Conservation (phyloP, 2,797 vertebrate genomes). For the Eleutherodactylus coqui region DNA sequence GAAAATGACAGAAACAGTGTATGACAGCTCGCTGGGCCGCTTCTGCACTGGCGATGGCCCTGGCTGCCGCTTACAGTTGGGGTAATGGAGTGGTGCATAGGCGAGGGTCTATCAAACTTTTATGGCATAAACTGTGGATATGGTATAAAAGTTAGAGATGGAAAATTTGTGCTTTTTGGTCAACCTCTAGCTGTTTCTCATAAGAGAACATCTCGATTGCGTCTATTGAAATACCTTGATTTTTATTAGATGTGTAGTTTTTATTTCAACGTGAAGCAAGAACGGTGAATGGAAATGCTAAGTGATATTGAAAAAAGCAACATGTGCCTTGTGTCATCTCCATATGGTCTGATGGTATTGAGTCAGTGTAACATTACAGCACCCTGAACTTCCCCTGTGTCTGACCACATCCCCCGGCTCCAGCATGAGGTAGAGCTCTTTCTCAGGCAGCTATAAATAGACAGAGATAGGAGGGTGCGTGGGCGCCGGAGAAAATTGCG, state of each 20-base stretch:
- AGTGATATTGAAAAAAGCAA: background rate
- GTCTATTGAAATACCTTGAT: too few relatives aligned
- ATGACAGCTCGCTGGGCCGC: too few relatives aligned
- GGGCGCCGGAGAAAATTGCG: conserved; percentile 51
- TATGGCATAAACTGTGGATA: too few relatives aligned
- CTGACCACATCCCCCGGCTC: conserved; percentile 55
- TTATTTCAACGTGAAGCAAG: background rate
- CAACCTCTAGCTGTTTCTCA: too few relatives aligned
- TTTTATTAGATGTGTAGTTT: background rate
- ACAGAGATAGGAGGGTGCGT: conserved; percentile 53
- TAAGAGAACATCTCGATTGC: too few relatives aligned
- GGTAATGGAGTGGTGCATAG: too few relatives aligned
- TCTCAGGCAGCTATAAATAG: conserved; percentile 59
- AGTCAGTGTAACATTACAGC: conserved; percentile 51
- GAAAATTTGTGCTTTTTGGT: too few relatives aligned
- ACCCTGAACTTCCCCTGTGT: conserved; percentile 50
- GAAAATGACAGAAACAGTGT: too few relatives aligned
- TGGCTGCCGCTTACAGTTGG: too few relatives aligned
- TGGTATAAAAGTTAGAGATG: too few relatives aligned
- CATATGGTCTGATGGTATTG: conserved; percentile 33
- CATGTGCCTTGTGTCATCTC: background rate
- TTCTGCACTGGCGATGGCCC: too few relatives aligned
- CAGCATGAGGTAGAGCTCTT: conserved; percentile 56
- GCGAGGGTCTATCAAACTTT: too few relatives aligned
- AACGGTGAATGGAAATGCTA: background rate